These are phyloP conservation scores for Idaea biselata DNA, from an alignment of 2,888 invertebrate genomes.

Conservation along the genomic window DNA sequence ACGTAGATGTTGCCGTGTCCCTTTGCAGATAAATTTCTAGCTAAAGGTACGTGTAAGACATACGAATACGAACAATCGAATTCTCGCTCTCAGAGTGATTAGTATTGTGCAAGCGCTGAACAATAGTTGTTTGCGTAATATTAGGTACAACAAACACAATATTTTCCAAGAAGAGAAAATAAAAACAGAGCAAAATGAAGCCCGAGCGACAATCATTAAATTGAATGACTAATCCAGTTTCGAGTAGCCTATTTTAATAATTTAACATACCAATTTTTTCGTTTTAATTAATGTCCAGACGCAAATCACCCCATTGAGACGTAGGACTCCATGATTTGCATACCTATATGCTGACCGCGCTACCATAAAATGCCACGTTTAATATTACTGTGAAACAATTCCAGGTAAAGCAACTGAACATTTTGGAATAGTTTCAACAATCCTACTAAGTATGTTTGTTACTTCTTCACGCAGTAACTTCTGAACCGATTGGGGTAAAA, in stretches of 20 bases:
- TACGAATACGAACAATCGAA: too few relatives aligned
- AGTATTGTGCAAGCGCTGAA: neutral
- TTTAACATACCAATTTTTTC: neutral
- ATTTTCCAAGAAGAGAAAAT: neutral
- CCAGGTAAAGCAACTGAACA: too few relatives aligned
- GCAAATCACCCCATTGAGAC: constrained; percentile 1
- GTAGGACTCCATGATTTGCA: neutral
- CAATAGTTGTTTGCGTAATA: neutral
- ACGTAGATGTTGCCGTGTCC: too few relatives aligned
- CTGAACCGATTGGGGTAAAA: too few relatives aligned
- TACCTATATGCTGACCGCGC: neutral
- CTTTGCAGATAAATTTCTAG: too few relatives aligned
- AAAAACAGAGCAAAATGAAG: neutral
- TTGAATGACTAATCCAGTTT: neutral
- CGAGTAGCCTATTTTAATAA: neutral
- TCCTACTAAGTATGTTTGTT: too few relatives aligned
- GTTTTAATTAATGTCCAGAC: neutral
- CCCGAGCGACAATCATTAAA: neutral
- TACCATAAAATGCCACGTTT: neutral
- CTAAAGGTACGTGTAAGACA: too few relatives aligned
- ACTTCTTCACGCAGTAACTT: too few relatives aligned
- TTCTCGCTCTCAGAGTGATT: too few relatives aligned
- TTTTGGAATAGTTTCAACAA: too few relatives aligned
- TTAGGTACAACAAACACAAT: neutral
- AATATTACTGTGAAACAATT: neutral